Percentiles rank a stretch among this genome's conserved stretches.
These are phyloP conservation scores for Gopherus evgoodei DNA, from an alignment of 2,113 vertebrate genomes.

Conservation along the genomic window DNA sequence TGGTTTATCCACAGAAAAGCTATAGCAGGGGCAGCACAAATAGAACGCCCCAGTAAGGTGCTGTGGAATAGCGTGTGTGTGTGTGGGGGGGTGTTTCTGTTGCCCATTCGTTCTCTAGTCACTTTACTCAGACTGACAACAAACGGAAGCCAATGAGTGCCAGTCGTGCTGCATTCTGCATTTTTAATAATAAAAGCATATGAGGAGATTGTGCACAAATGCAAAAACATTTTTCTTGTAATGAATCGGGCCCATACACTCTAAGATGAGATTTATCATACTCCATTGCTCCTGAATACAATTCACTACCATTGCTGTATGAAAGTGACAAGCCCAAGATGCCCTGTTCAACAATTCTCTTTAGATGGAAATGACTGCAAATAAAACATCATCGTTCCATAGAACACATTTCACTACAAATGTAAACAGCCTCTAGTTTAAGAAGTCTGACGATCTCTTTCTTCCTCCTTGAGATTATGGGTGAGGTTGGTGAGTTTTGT, in stretches of 20 bases:
- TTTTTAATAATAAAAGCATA: fast-evolving
- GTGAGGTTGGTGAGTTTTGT: slow-evolving; percentile 19
- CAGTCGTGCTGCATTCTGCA: neutral
- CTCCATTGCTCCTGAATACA: slow-evolving; percentile 73
- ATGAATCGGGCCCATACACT: slow-evolving; percentile 66
- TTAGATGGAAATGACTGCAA: slow-evolving; percentile 75
- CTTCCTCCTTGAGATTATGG: slow-evolving; percentile 46
- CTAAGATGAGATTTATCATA: neutral
- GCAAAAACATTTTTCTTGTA: slow-evolving; percentile 53
- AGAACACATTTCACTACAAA: slow-evolving; percentile 28
- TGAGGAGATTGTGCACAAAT: slow-evolving; percentile 6
- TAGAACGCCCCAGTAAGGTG: neutral
- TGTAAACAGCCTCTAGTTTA: slow-evolving; percentile 17
- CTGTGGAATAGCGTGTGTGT: neutral
- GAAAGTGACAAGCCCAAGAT: slow-evolving; percentile 75
- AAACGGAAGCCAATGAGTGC: neutral
- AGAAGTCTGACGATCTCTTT: neutral
- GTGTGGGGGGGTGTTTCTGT: neutral
- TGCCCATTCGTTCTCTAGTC: neutral
- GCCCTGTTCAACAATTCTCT: slow-evolving; percentile 63
- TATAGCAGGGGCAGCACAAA: neutral
- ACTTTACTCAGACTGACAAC: neutral
- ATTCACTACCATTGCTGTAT: slow-evolving; percentile 81
- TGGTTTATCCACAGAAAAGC: neutral
- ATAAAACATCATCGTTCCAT: slow-evolving; percentile 39